Evolutionary conservation across 2,888 invertebrate species (phyloP).

Genomic region (Hirudinaria manillensis): DNA sequence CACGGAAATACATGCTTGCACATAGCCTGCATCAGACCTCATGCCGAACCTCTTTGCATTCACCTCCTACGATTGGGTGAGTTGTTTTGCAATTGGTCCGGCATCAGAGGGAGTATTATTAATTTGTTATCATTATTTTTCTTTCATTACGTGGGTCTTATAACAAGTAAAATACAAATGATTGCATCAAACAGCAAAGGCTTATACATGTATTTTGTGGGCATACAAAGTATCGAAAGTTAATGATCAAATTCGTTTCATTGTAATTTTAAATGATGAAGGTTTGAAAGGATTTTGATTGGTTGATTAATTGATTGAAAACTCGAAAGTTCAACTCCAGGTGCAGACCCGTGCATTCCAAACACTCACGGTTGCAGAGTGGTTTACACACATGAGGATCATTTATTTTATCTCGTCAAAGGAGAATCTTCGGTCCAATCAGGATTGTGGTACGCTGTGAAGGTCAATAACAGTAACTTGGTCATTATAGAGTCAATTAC

Average conservation of each 20-base stretch:
- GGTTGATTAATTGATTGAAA: too few species aligned
- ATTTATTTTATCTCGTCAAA: slow-evolving; percentile 41
- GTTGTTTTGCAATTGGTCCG: slow-evolving; percentile 2
- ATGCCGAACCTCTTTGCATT: slow-evolving; percentile 38
- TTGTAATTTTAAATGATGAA: too few species aligned
- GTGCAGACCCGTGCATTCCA: slow-evolving; percentile 42
- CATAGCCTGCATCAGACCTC: slow-evolving; percentile 42
- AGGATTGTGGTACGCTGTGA: slow-evolving; percentile 42
- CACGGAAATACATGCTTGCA: slow-evolving; percentile 44
- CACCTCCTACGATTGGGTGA: slow-evolving; percentile 43
- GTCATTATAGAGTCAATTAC: neutral
- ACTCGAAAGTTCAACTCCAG: slow-evolving; percentile 30
- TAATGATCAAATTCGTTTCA: too few species aligned
- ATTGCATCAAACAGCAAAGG: too few species aligned
- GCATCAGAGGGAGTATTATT: too few species aligned
- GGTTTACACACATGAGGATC: slow-evolving; percentile 40
- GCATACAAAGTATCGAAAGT: too few species aligned
- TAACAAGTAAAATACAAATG: too few species aligned
- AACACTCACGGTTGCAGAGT: slow-evolving; percentile 42
- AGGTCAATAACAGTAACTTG: neutral
- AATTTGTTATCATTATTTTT: neutral
- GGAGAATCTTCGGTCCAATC: slow-evolving; percentile 41
- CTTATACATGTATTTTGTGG: too few species aligned
- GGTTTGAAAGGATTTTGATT: too few species aligned
- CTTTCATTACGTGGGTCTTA: too few species aligned